Evolutionary conservation across 2,888 invertebrate species (phyloP).

Genomic region (Nudaria mundana): DNA sequence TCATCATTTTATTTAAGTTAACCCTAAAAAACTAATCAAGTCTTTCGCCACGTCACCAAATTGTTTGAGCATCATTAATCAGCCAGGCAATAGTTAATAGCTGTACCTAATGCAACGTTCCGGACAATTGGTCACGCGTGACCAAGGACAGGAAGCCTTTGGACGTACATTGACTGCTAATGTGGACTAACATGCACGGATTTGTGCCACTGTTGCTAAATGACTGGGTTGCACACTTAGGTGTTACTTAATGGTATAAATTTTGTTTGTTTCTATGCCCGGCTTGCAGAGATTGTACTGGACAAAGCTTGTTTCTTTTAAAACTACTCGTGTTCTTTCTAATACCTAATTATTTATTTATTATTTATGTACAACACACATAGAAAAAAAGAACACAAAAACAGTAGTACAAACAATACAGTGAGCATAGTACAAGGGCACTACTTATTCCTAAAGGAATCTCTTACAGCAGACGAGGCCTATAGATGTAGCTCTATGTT

Average conservation of each 20-base stretch:
- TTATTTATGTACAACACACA: too few species aligned
- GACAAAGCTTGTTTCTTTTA: too few species aligned
- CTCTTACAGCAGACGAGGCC: too few species aligned
- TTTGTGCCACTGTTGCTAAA: constrained; percentile 27
- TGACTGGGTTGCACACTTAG: constrained; percentile 8
- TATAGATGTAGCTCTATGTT: too few species aligned
- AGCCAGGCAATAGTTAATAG: constrained; percentile 23
- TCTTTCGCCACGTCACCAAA: neutral
- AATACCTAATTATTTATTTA: too few species aligned
- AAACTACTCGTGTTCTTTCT: too few species aligned
- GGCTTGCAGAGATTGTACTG: neutral
- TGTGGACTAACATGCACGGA: constrained; percentile 13
- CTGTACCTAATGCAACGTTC: constrained; percentile 30
- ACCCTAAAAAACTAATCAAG: neutral
- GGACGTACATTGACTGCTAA: constrained; percentile 31
- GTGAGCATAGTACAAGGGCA: too few species aligned
- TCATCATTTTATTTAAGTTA: too few species aligned
- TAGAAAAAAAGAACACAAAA: too few species aligned
- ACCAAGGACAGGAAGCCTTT: constrained; percentile 36
- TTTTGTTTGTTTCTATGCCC: neutral
- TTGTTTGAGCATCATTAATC: constrained; percentile 25
- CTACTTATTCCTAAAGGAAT: too few species aligned
- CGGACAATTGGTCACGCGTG: constrained; percentile 34
- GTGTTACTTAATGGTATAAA: neutral
- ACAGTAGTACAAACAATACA: too few species aligned